These are phyloP conservation scores for Malachius bipustulatus DNA, from an alignment of 2,888 invertebrate species.

Conservation along the genomic window DNA sequence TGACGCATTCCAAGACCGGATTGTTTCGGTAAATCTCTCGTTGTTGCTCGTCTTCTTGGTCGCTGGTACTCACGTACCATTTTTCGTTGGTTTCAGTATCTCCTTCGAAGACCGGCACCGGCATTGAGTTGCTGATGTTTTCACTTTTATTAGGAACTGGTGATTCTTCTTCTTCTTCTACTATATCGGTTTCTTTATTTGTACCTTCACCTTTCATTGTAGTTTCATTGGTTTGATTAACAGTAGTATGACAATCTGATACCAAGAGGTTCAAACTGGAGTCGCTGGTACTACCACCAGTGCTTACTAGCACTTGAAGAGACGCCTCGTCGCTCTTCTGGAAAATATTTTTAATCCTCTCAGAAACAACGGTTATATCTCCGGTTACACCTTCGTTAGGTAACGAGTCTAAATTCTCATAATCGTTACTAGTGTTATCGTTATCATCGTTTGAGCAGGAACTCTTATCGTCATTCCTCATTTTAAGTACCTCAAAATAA, in stretches of 20 bases:
- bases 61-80: slow-evolving; percentile 60
- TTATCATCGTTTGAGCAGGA: slow-evolving; percentile 43
- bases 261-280: slow-evolving; percentile 44
- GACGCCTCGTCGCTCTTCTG: slow-evolving; percentile 20
- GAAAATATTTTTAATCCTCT: slow-evolving; percentile 45
- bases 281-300: slow-evolving; percentile 21
- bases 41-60: slow-evolving; percentile 59
- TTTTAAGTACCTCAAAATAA: slow-evolving; percentile 36
- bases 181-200: slow-evolving; percentile 8
- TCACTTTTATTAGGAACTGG: slow-evolving; percentile 10
- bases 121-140: slow-evolving; percentile 31
- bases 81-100: slow-evolving; percentile 46
- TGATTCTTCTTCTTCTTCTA: slow-evolving; percentile 4
- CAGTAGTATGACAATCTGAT: slow-evolving; percentile 41
- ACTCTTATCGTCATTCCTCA: slow-evolving; percentile 33
- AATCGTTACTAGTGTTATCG: slow-evolving; percentile 43
- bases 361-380: slow-evolving; percentile 44
- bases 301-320: slow-evolving; percentile 39
- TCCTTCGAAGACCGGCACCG: slow-evolving; percentile 37
- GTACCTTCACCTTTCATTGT: slow-evolving; percentile 8
- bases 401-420: slow-evolving; percentile 32
- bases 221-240: slow-evolving; percentile 18
- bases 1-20: slow-evolving; percentile 76
- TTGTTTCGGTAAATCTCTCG: slow-evolving; percentile 64
- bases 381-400: slow-evolving; percentile 42